Evolutionary conservation across 2,888 invertebrate genomes (phyloP).

Genomic region (Beris morrisii): DNA sequence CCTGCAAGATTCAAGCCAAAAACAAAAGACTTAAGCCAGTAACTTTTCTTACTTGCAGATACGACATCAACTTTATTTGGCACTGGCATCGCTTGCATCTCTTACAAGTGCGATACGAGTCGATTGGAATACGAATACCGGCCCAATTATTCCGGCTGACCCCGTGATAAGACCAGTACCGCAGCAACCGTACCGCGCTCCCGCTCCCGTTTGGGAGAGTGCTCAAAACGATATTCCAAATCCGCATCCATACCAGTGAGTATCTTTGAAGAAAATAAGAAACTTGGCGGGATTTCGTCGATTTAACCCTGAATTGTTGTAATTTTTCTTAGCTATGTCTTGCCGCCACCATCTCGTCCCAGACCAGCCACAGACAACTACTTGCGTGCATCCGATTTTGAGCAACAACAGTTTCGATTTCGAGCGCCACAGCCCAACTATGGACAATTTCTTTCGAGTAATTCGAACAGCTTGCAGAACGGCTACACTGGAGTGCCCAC

Average conservation of each 20-base stretch:
- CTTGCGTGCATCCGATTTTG: conserved; percentile 37
- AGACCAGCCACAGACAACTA: conserved; percentile 45
- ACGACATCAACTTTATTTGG: conserved; percentile 46
- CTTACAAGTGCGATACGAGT: conserved; percentile 63
- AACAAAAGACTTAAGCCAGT: conserved; percentile 26
- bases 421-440: conserved; percentile 46
- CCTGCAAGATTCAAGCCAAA: background rate
- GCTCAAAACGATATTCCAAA: conserved; percentile 62
- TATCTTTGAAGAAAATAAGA: background rate
- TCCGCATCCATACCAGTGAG: conserved; percentile 64
- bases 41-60: conserved; percentile 39
- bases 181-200: conserved; percentile 59
- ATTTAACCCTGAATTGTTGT: background rate
- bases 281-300: conserved; percentile 41
- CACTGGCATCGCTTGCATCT: conserved; percentile 49
- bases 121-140: conserved; percentile 64
- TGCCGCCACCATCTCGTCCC: conserved; percentile 55
- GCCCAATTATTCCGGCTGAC: conserved; percentile 63
- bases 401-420: conserved; percentile 32
- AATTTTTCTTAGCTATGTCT: conserved; percentile 47
- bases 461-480: conserved; percentile 39
- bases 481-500: conserved; percentile 43
- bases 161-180: conserved; percentile 59
- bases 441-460: conserved; percentile 44
- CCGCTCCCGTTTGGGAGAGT: conserved; percentile 67